Base-by-base conservation (phyloP, 2,113 vertebrate species). In the Willisornis vidua region DNA sequence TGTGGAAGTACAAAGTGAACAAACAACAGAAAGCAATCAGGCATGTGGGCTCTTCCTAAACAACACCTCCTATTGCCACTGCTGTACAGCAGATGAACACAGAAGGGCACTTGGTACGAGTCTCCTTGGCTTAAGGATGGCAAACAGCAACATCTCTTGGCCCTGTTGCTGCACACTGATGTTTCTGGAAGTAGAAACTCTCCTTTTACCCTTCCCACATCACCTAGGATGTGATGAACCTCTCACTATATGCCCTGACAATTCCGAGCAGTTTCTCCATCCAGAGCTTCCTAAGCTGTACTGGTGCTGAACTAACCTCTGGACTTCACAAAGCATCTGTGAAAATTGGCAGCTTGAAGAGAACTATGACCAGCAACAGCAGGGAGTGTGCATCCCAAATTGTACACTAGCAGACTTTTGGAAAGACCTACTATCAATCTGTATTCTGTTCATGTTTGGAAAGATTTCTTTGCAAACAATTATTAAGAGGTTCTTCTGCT, bases 311-410 rank as follows among this genome's bases (percentile, higher is more conserved):
- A 74, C 10, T 77, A 90, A 94, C 75, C 92, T 84, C 63, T 1
- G 2, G 71, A 70, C n/a, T 77, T 77, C 24, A 82, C 90, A 91
- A 62, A 93, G 59, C 72, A 94, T 74, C 90, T 93, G 93, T 83
- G 82, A 94, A 96, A 96, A 74, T 10, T 94, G 93, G 94, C 95
- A 96, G 85, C 82, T 86, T 48, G 85, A 51, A 73, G 59, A 55
- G 66, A 94, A 51, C 74, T 43, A 28, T 12, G 75, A 94, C 87
- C 89, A 79, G 71, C 46, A 90, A 43, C 71, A 83, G 26, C 51
- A 80, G 82, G 14, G 29, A 70, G 81, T 8, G 3, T 25, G 54
- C 63, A 79, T 70, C 41, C 82, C 76, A 57, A 85, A 41, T 1
- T 71, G 71, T 41, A 91, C 29, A 52, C 67, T 6, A 85, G 78